Evolutionary conservation across 2,888 invertebrate species (phyloP).

Genomic region (Nomada ruficornis): DNA sequence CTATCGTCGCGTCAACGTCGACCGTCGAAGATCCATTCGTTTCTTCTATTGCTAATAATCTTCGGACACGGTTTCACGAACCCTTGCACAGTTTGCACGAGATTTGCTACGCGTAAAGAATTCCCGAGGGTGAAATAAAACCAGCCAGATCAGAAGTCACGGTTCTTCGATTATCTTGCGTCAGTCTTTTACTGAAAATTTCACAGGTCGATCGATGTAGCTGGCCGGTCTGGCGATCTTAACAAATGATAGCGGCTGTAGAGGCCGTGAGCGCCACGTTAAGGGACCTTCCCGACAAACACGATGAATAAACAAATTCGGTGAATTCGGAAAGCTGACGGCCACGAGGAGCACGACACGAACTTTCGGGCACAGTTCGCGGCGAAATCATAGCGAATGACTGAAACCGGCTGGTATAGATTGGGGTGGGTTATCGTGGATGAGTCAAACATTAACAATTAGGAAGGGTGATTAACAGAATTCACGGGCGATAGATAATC

Average conservation of each 20-base stretch:
- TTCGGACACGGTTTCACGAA: neutral
- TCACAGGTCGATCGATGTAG: constrained; percentile 12
- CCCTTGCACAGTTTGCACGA: too few relatives aligned
- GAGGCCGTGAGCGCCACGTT: constrained; percentile 12
- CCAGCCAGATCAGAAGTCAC: constrained; percentile 2
- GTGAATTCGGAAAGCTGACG: constrained; percentile 16
- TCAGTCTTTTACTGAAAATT: constrained; percentile 8
- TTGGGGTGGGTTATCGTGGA: neutral
- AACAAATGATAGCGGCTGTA: constrained; percentile 21
- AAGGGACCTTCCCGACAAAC: neutral
- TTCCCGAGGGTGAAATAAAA: neutral
- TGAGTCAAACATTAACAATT: constrained; percentile 48
- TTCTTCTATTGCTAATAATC: neutral
- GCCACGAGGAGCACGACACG: neutral
- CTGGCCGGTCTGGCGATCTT: neutral
- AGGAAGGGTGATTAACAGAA: constrained; percentile 41
- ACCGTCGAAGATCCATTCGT: neutral
- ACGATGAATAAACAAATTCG: constrained; percentile 17
- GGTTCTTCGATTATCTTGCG: constrained; percentile 6
- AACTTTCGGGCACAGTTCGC: neutral
- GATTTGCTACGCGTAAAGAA: neutral
- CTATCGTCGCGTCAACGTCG: constrained; percentile 6
- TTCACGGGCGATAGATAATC: constrained; percentile 36
- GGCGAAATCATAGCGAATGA: neutral
- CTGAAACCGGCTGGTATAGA: neutral